Base-by-base conservation (phyloP, 2,888 invertebrate genomes). In the Cephalotes varians region DNA sequence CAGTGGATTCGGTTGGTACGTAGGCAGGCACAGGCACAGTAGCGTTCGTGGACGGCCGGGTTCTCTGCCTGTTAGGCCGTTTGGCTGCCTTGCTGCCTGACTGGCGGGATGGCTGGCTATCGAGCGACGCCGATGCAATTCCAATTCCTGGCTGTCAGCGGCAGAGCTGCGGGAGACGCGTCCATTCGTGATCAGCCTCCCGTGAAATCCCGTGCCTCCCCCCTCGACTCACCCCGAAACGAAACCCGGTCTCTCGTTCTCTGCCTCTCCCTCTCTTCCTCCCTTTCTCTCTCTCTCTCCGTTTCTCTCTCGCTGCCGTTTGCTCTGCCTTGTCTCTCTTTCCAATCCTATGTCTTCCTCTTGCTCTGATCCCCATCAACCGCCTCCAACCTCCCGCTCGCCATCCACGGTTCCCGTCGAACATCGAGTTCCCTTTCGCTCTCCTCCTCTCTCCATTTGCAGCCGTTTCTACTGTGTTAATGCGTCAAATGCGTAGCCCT, bases 141-240 rank as follows among this genome's bases (percentile, higher is more conserved):
- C 94, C 94, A 94, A 94, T 94, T 94, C 94, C 94, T 94, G 93
- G 94, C 94, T 94, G 94, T 94, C 94, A 94, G 94, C 94, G 93
- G 93, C 94, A 94, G 94, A 93, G 92, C 94, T 93, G 93, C 93
- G 94, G 93, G 94, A 94, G 93, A 93, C 94, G 93, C 94, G 94
- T 94, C 94, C 93, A 94, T 94, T 94, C 94, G 94, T 93, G 93
- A 93, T 90, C 94, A 93, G 94, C 93, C 94, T 94, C 86, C 94
- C 94, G 94, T 94, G 93, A 94, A 94, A 94, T 94, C 94, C 94
- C 88, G 91, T 93, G 90, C 93, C 93, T 91, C 92, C 91, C 91
- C 89, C 90, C 91, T 86, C 86, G 74, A 74, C 81, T 88, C 87
- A 82, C 90, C 91, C 90, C 89, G 87, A 89, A 90, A 89, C 90